Evolutionary conservation across 2,888 invertebrate genomes (phyloP).

Genomic region (Euplagia quadripunctaria): DNA sequence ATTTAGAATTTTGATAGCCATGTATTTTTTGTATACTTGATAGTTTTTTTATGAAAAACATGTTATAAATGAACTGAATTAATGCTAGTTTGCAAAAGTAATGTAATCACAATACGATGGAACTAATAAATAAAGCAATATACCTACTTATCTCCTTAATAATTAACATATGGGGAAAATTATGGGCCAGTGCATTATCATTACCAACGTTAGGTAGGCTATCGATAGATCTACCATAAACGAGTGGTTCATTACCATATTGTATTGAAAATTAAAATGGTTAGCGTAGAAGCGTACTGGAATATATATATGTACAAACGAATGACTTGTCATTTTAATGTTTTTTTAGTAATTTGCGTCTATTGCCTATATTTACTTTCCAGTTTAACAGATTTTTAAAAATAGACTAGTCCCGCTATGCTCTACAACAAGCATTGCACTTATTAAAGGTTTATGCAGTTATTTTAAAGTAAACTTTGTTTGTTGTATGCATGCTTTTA

Average conservation of each 20-base stretch:
- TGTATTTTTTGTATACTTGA: not conserved
- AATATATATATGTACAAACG: constrained; percentile 36
- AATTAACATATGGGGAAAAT: constrained; percentile 47
- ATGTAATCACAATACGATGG: not conserved
- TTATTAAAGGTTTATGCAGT: constrained; percentile 4
- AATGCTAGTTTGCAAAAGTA: not conserved
- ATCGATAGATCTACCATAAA: constrained; percentile 57
- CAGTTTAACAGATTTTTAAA: not conserved
- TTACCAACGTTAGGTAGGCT: constrained; percentile 32
- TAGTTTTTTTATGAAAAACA: not conserved
- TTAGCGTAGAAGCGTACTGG: constrained; percentile 47
- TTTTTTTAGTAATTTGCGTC: not conserved
- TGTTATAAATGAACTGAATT: constrained; percentile 4
- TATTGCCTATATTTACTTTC: not conserved
- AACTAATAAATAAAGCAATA: constrained; percentile 34
- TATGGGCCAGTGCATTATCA: constrained; percentile 25
- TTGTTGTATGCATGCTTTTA: constrained; percentile 5
- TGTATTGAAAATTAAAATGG: constrained; percentile 53
- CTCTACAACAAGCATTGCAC: not conserved
- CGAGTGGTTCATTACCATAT: constrained; percentile 52
- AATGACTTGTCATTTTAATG: not conserved
- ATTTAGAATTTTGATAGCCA: too few relatives aligned
- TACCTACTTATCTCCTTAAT: constrained; percentile 48
- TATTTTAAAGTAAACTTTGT: constrained; percentile 1
- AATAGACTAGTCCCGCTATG: not conserved